Conservation (phyloP, 1,140 invertebrate genomes). For the Dryas iulia region DNA sequence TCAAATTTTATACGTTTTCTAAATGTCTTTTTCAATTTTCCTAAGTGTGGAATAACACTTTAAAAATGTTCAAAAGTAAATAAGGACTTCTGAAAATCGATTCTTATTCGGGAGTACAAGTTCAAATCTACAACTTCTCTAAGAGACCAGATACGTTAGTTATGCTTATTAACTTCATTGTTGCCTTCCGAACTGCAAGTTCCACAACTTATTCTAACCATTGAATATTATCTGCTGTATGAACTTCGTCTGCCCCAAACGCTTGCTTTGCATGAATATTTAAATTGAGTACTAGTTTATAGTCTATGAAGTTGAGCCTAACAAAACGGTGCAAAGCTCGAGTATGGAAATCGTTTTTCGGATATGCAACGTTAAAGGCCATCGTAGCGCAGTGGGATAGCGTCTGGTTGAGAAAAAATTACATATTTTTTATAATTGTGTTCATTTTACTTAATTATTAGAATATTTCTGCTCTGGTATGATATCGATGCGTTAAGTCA, state of each 20-base stretch:
- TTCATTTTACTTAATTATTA: too few relatives aligned
- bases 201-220: neutral
- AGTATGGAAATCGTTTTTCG: neutral
- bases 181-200: neutral
- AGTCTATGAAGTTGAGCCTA: neutral
- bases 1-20: too few relatives aligned
- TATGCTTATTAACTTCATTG: neutral
- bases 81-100: too few relatives aligned
- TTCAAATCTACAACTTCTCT: neutral
- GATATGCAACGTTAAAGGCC: too few relatives aligned
- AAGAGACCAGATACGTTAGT: neutral
- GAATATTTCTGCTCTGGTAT: too few relatives aligned
- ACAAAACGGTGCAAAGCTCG: neutral
- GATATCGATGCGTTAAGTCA: too few relatives aligned
- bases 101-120: neutral
- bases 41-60: too few relatives aligned
- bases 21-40: too few relatives aligned
- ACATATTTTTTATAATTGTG: too few relatives aligned
- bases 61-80: too few relatives aligned
- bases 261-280: conserved; percentile 6
- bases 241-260: neutral
- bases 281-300: neutral
- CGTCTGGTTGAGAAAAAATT: too few relatives aligned
- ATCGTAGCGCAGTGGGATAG: too few relatives aligned
- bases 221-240: conserved; percentile 10